Evolutionary conservation across 1,140 invertebrate genomes (phyloP).

Genomic region (Homarus americanus): DNA sequence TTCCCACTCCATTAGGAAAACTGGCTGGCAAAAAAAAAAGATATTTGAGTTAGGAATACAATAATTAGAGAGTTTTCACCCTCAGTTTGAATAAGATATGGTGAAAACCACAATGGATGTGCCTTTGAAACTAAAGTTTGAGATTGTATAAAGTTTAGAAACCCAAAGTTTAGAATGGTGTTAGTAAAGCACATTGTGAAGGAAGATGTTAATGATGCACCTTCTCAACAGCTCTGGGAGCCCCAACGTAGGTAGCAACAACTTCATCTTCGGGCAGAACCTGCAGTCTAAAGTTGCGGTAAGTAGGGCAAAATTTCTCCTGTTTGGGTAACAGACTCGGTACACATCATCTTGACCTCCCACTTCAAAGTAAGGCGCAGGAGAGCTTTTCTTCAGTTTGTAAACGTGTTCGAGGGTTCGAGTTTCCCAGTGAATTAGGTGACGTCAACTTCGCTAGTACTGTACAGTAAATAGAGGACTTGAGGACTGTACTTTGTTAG

Average conservation of each 20-base stretch:
- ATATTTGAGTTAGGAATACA: too few species aligned
- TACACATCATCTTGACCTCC: not conserved
- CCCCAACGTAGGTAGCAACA: conserved; percentile 77
- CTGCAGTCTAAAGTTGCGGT: conserved; percentile 88
- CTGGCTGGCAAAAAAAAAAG: too few species aligned
- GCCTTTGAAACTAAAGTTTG: too few species aligned
- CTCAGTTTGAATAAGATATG: too few species aligned
- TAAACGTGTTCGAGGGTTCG: not conserved
- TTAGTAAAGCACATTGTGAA: not conserved
- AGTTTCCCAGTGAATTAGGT: not conserved
- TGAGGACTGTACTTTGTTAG: too few species aligned
- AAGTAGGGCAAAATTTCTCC: conserved; percentile 43
- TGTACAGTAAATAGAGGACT: too few species aligned
- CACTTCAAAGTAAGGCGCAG: conserved; percentile 4
- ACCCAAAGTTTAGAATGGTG: too few species aligned
- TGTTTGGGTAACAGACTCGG: not conserved
- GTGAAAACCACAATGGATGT: too few species aligned
- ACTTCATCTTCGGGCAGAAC: conserved; percentile 95
- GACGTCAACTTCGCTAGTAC: too few species aligned
- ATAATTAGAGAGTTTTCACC: too few species aligned
- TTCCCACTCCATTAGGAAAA: too few species aligned
- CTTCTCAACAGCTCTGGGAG: conserved; percentile 33
- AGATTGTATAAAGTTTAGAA: too few species aligned
- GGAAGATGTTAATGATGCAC: not conserved
- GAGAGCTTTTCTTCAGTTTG: not conserved